Conservation (phyloP, 2,888 invertebrate genomes). For the Crocallis elinguaria region DNA sequence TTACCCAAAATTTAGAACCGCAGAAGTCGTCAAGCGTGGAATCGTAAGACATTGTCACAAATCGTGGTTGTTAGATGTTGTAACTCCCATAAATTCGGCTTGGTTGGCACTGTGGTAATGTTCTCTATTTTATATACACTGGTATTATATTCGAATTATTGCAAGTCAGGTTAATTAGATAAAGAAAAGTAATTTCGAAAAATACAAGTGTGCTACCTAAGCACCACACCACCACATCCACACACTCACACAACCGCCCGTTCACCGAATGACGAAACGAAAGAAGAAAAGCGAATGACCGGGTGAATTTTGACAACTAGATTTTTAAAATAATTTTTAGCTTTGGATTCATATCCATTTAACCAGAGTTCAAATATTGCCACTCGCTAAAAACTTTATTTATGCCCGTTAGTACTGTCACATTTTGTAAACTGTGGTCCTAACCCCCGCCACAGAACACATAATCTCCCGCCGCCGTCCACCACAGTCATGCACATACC, state of each 20-base stretch:
- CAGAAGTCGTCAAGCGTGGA: constrained; percentile 90
- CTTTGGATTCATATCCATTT: too few relatives aligned
- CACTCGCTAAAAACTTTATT: too few relatives aligned
- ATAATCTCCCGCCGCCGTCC: too few relatives aligned
- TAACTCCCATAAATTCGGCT: constrained; percentile 50
- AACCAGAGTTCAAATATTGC: too few relatives aligned
- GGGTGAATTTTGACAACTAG: too few relatives aligned
- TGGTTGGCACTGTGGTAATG: constrained; percentile 32
- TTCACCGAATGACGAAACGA: not conserved
- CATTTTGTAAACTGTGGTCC: too few relatives aligned
- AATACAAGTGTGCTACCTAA: constrained; percentile 17
- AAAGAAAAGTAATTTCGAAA: constrained; percentile 20
- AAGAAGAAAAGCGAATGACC: constrained; percentile 12
- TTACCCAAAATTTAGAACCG: constrained; percentile 93
- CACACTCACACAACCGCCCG: constrained; percentile 24
- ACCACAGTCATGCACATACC: too few relatives aligned
- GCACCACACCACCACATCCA: constrained; percentile 26
- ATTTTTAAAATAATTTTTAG: too few relatives aligned
- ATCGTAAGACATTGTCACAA: constrained; percentile 81
- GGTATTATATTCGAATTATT: constrained; percentile 10
- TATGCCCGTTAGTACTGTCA: too few relatives aligned
- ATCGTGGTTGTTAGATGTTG: constrained; percentile 44
- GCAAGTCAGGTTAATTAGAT: constrained; percentile 11
- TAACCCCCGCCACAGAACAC: too few relatives aligned
- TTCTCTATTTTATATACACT: constrained; percentile 13